Evolutionary conservation across 2,888 invertebrate species (phyloP), one percentile per base, ranked within the genome.

Genomic region (Chironomus tentans): DNA sequence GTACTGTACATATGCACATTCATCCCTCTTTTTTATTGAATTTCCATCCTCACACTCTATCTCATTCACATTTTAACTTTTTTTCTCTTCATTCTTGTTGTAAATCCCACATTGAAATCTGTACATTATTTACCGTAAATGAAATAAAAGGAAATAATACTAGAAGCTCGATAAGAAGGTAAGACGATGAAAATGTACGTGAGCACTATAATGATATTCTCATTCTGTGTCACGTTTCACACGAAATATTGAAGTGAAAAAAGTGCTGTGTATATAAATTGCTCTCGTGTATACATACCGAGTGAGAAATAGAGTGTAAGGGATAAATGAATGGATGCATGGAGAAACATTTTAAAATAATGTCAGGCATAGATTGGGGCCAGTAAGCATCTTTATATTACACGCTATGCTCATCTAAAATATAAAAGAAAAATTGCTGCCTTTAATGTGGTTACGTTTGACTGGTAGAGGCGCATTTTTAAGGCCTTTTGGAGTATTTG

Each of bases 131-230:
- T 65, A 65, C 65, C 24, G 18, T 65, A 65, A 65, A 65, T 65
- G 24, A 65, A 62, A 62, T 62, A 62, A 62, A 62, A 22, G 12
- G 65, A 65, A 65, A 21, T 24, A 15, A 65, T 13, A 65, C 56
- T 56, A 22, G 65, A 65, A 56, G 56, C 56, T 56, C 7, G 56
- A 56, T 56, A 56, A 56, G 38, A 56, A 56, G 56, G 56, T 56
- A 56, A 56, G 56, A 56, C 56, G 56, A 65, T 65, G 65, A 21
- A 22, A 65, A 24, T 13, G 24, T 65, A 65, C 65, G 65, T 65
- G 65, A 65, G 65, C 65, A 65, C 65, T 65, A 24, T 65, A 65
- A 65, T 65, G 65, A 65, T 65, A 65, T 24, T 65, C 24, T 24
- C 65, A 15, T 21, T 65, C 65, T 24, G 21, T 65, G 65, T 65